Evolutionary conservation across 2,888 invertebrate genomes (phyloP), one percentile per base, ranked within the genome.

Genomic region (Melinaea menophilus): DNA sequence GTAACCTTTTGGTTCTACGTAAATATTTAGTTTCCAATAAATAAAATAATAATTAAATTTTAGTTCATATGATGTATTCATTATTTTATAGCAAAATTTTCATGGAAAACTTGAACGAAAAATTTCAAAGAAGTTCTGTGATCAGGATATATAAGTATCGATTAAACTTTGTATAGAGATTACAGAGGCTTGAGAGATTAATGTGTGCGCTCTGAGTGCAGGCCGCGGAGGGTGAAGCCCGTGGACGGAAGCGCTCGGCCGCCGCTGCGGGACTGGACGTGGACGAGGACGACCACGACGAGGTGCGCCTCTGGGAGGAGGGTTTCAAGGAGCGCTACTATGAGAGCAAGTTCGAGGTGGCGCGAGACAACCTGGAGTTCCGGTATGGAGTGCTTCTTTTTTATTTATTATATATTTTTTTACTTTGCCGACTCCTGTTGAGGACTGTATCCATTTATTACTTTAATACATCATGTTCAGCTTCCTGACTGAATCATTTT

Each of bases 311-410:
- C 5, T 97, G 98, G 97, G 99, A 99, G 87, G 96, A 96, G 73
- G 99, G 99, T 0, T 99, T 98, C 92, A 99, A 99, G 86, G 98
- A 98, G 82, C 93, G 99, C 47, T 99, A 99, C 89, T 99, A 99
- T 81, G 97, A 97, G 87, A 96, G 96, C 60, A 98, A 98, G 89
- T 98, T 98, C 80, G 97, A 97, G 77, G 96, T 97, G 11, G 85
- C 91, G 4, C 71, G 93, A 0, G 93, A 95, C 13, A 95, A 97
- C 80, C 79, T 94, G 46, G 95, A 95, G 75, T 99, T 99, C 86
- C 93, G 99, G 91, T 93, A 69, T 64, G 70, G 56, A 0, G 7
- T 11, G 22, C 45, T 5, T 5, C 11, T 46, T 34, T 45, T n/a
- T 7, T 34, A 54, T 22, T 22, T 22, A 22, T 22, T 22, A 22